Base-by-base conservation (phyloP, 1,140 invertebrate genomes). In the Brachystomella parvula region DNA sequence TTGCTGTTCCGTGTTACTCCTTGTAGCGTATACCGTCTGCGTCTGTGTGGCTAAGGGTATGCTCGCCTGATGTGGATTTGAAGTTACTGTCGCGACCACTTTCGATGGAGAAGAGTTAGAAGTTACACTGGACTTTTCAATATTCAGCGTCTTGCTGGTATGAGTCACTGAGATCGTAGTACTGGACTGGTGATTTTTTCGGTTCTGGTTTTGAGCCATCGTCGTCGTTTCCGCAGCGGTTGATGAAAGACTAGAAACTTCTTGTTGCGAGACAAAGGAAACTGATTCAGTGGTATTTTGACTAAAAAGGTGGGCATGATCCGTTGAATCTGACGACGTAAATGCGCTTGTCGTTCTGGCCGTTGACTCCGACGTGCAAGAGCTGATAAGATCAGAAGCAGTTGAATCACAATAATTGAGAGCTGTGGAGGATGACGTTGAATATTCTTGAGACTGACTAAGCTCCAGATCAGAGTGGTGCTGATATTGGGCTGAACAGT, bases 1-100 rank as follows among this genome's bases (percentile, higher is more conserved):
- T 47, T 69, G 63, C n/a, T n/a, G n/a, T 24, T 53, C 49, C 49
- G 49, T 53, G n/a, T n/a, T n/a, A 59, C 44, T 47, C 49, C 12
- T 53, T 3, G 49, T 53, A 24, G 24, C 49, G 21, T 53, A 53
- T 12, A 53, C 49, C 9, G 49, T 53, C n/a, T n/a, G n/a, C n/a
- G n/a, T n/a, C n/a, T n/a, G n/a, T n/a, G 28, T 24, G 24, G 31
- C 58, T 30, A 60, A 30, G 9, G 3, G 58, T 12, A 9, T 60
- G 12, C 3, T 24, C 28, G 3, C 9, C 29, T 3, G 6, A 21
- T 30, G 9, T 3, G 24, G 3, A 21, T 29, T 15, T n/a, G 21
- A 6, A 12, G 28, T 24, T 24, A 15, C 15, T 9, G 6, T 21
- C 21, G 53, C 31, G 28, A 30, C 31, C 21, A 9, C 15, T 60